phyloP scores from a whole-genome alignment of 92 coral and sea anemone species.

The Phenganax marumi region DNA sequence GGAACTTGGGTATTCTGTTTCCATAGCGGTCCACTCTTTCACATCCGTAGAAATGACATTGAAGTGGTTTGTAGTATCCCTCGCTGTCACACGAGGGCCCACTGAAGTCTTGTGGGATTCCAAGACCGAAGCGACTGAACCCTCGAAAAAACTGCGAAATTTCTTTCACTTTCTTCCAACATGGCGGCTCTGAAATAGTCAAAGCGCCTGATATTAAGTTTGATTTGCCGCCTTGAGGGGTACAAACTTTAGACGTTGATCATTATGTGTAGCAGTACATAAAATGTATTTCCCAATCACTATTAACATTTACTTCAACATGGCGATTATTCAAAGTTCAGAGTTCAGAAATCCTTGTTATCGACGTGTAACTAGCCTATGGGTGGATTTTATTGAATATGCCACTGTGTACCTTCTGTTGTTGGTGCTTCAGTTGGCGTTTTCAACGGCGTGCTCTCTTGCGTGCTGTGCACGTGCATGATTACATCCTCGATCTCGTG shows the following conservation, averaged over 20 bases:
- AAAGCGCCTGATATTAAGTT: background rate
- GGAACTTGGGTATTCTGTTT: background rate
- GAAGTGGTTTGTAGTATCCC: slow-evolving; percentile 9
- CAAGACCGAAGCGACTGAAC: background rate
- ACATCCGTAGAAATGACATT: background rate
- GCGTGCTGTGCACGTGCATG: no score
- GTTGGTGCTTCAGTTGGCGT: no score
- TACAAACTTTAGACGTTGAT: background rate
- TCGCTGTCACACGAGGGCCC: background rate
- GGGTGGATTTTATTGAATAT: no score
- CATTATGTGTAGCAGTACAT: background rate
- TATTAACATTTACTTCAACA: no score
- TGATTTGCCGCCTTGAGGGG: background rate
- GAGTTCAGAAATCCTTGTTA: no score
- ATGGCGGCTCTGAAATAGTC: slow-evolving; percentile 3
- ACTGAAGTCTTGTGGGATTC: background rate
- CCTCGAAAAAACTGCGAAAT: background rate
- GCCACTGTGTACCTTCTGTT: no score
- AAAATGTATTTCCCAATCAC: no score
- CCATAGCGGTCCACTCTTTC: background rate
- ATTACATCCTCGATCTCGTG: no score
- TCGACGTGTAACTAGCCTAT: no score
- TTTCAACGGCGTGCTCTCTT: no score
- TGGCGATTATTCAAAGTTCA: no score
- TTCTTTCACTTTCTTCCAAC: background rate